Conservation (phyloP, 2,888 invertebrate species). For the Boloria selene region DNA sequence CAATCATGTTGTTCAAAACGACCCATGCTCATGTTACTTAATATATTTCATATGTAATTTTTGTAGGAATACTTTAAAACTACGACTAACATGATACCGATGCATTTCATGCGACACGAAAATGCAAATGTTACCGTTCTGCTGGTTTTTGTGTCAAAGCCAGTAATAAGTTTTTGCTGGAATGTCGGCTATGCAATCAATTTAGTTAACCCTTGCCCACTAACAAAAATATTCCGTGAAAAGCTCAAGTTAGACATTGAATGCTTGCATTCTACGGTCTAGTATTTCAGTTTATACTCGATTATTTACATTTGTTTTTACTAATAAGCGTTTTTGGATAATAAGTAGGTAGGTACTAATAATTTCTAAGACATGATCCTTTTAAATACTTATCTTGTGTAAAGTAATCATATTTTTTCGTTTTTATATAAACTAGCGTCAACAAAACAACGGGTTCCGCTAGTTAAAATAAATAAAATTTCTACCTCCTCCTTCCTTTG, state of each 20-base stretch:
- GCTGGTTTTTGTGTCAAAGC: constrained; percentile 51
- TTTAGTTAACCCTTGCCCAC: constrained; percentile 20
- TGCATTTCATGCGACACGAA: constrained; percentile 75
- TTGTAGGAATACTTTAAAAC: constrained; percentile 61
- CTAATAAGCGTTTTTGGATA: too few species aligned
- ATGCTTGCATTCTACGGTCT: not conserved
- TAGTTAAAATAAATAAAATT: too few species aligned
- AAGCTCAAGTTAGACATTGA: constrained; percentile 3
- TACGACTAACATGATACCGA: constrained; percentile 59
- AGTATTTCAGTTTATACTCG: not conserved
- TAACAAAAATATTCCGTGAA: not conserved
- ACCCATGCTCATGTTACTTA: constrained; percentile 31
- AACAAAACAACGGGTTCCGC: too few species aligned
- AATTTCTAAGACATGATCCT: too few species aligned
- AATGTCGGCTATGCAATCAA: constrained; percentile 15
- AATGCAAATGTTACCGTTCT: constrained; percentile 65
- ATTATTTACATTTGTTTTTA: not conserved
- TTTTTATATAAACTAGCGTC: too few species aligned
- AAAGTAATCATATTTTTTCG: too few species aligned
- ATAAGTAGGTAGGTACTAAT: too few species aligned
- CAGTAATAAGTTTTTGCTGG: constrained; percentile 20
- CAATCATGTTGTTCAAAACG: constrained; percentile 14
- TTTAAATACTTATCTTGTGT: too few species aligned
- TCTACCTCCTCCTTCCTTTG: too few species aligned
- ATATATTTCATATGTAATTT: constrained; percentile 56